phyloP scores from a whole-genome alignment of 2,797 vertebrate species.

The Clarias pachynema region DNA sequence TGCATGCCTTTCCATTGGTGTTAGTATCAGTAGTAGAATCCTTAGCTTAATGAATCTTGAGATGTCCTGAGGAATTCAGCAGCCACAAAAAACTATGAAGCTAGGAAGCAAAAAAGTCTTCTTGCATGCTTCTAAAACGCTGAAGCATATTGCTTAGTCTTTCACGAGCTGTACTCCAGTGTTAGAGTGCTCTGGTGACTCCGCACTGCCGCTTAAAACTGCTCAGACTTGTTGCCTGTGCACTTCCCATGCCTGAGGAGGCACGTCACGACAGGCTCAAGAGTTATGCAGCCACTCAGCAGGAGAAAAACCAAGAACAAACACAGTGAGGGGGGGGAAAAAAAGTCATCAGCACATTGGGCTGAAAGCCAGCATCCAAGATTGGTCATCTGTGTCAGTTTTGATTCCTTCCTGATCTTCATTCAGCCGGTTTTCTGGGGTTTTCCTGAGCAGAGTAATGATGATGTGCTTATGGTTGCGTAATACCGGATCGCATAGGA shows the following conservation, averaged over 20 bases:
- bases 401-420: neutral
- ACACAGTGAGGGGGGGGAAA: conserved; percentile 5
- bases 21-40: too few relatives aligned
- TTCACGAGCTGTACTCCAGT: neutral
- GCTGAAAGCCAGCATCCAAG: neutral
- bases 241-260: conserved; percentile 66
- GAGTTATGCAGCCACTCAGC: conserved; percentile 38
- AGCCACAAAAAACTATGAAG: neutral
- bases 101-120: neutral
- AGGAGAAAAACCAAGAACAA: conserved; percentile 28
- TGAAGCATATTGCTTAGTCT: neutral
- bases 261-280: conserved; percentile 62
- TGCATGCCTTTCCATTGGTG: neutral
- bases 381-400: conserved; percentile 18
- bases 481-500: conserved; percentile 13
- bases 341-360: conserved; percentile 16
- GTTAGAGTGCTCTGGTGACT: conserved; percentile 17
- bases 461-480: conserved; percentile 23
- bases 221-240: conserved; percentile 54
- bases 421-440: conserved; percentile 16
- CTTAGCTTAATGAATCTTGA: neutral
- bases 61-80: neutral
- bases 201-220: conserved; percentile 33
- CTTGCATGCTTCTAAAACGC: neutral
- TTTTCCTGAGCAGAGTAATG: conserved; percentile 12